Evolutionary conservation across 2,888 invertebrate species (phyloP).

Genomic region (Tupiocoris notatus): DNA sequence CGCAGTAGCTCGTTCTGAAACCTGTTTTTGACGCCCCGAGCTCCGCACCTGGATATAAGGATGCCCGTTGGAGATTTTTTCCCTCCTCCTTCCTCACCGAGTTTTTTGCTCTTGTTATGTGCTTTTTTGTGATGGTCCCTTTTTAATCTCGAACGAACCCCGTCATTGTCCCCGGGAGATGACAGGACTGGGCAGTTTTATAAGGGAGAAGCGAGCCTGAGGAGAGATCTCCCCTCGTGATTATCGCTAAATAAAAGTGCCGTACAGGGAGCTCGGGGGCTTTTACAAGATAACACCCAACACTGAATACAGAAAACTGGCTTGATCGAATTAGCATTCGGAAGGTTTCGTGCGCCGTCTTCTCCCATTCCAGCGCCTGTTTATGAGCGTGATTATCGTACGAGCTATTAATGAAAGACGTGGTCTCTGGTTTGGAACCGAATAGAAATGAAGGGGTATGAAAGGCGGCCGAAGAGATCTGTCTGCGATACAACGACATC

Average conservation of each 20-base stretch:
- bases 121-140: slow-evolving; percentile 5
- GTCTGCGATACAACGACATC: not conserved
- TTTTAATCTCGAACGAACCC: slow-evolving; percentile 15
- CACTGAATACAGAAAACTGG: not conserved
- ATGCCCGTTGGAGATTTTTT: not conserved
- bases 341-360: not conserved
- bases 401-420: not conserved
- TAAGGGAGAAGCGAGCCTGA: not conserved
- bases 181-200: slow-evolving; percentile 27
- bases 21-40: slow-evolving; percentile 1
- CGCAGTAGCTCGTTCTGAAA: slow-evolving; percentile 19
- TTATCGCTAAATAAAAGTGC: not conserved
- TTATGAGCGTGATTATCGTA: not conserved
- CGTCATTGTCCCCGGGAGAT: slow-evolving; percentile 17
- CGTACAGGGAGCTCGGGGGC: not conserved
- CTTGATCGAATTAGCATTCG: not conserved
- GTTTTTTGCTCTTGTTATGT: not conserved
- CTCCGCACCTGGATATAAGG: not conserved
- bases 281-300: not conserved
- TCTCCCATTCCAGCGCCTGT: too few species aligned
- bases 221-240: not conserved
- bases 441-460: not conserved
- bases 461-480: not conserved
- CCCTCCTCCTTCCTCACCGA: not conserved
- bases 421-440: not conserved